phyloP scores from a whole-genome alignment of 2,113 vertebrate genomes.

The Coracopsis vasa region DNA sequence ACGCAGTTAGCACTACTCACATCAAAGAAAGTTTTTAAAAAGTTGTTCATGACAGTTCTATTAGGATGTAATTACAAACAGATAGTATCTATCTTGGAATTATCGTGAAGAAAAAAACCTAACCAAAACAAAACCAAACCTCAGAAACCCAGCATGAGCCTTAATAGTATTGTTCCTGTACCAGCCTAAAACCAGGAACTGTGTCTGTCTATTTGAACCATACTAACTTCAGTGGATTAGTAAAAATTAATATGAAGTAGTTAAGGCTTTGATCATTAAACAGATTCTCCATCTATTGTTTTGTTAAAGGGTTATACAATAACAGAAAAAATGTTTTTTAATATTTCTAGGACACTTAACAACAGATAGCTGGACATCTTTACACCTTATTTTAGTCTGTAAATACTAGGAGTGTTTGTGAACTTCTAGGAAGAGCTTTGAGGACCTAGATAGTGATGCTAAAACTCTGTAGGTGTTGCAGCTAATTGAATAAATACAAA shows the following conservation, averaged over 20 bases:
- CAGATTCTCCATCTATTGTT: background rate
- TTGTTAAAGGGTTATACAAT: background rate
- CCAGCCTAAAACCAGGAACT: background rate
- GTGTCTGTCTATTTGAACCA: background rate
- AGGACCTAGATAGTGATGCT: background rate
- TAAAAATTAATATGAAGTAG: background rate
- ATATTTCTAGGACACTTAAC: background rate
- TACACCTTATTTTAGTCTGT: background rate
- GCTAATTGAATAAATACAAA: background rate
- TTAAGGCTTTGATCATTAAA: background rate
- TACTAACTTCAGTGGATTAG: background rate
- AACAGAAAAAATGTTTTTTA: background rate
- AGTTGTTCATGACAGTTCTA: background rate
- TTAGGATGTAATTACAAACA: background rate
- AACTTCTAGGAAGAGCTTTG: background rate
- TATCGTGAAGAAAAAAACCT: background rate
- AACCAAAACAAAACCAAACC: background rate
- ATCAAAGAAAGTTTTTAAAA: background rate
- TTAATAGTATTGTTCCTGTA: background rate
- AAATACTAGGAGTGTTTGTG: background rate
- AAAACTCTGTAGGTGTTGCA: background rate
- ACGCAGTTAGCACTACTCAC: background rate
- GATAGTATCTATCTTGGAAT: background rate
- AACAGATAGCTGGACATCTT: background rate
- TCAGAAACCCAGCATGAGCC: background rate